phyloP scores from a whole-genome alignment of 1,140 invertebrate genomes.

The Trichogramma pretiosum region DNA sequence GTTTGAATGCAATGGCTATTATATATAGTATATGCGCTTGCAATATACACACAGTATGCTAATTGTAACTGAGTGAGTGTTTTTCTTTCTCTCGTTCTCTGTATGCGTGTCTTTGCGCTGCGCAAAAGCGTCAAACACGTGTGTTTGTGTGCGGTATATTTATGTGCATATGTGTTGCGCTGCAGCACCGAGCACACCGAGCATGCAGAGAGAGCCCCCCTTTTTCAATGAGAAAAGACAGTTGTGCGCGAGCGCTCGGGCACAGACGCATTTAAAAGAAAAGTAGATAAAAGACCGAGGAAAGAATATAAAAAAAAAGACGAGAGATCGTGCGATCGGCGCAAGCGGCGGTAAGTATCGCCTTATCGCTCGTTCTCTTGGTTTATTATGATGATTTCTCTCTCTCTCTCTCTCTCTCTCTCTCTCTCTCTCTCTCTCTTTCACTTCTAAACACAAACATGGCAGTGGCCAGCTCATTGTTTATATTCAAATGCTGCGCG shows the following conservation, averaged over 20 bases:
- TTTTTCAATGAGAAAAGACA: slow-evolving; percentile 5
- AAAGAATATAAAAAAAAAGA: slow-evolving; percentile 8
- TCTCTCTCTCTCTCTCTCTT: not conserved
- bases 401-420: not conserved
- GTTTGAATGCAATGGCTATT: slow-evolving; percentile 9
- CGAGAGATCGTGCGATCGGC: slow-evolving; percentile 2
- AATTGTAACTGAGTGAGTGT: slow-evolving; percentile 10
- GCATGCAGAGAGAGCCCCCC: too few relatives aligned
- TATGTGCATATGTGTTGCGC: too few relatives aligned
- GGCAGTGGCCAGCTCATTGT: too few relatives aligned
- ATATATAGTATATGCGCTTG: too few relatives aligned
- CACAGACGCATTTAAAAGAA: too few relatives aligned
- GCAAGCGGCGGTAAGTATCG: not conserved
- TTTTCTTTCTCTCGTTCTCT: not conserved
- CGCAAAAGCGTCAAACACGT: too few relatives aligned
- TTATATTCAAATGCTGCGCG: too few relatives aligned
- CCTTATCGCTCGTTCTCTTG: slow-evolving; percentile 13
- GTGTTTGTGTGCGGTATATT: too few relatives aligned
- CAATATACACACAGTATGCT: slow-evolving; percentile 11
- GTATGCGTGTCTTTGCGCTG: too few relatives aligned
- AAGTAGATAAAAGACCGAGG: slow-evolving; percentile 7
- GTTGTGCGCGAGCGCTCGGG: too few relatives aligned
- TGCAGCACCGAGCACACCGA: too few relatives aligned
- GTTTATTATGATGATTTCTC: not conserved
- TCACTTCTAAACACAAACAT: not conserved